Conservation (phyloP, 1,140 invertebrate genomes). For the Lepidostoma basale region DNA sequence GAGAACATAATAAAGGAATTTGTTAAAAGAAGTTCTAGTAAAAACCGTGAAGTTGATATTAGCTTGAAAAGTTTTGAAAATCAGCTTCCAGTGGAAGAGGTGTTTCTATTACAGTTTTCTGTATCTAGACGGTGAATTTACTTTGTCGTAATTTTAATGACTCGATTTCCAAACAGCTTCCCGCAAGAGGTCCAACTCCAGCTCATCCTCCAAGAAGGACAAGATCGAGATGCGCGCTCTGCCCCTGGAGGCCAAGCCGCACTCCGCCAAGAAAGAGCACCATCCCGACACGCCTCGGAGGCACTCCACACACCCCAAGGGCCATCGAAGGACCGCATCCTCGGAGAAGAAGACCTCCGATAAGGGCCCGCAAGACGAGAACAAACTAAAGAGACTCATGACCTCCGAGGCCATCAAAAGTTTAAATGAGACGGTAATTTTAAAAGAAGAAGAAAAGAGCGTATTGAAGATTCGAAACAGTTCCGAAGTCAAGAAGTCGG, state of each 20-base stretch:
- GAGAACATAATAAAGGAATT: no score
- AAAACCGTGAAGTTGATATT: no score
- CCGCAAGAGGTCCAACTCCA: conserved; percentile 30
- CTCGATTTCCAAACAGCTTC: conserved; percentile 47
- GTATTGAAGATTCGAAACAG: conserved; percentile 26
- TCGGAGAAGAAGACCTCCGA: conserved; percentile 10
- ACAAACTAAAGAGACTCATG: conserved; percentile 18
- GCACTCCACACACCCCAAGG: background rate
- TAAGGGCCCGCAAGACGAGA: conserved; percentile 16
- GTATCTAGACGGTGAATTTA: no score
- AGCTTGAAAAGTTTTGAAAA: no score
- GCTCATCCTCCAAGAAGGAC: conserved; percentile 48
- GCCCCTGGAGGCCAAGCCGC: conserved; percentile 39
- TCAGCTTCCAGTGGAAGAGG: no score
- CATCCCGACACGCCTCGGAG: background rate
- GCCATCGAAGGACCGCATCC: background rate
- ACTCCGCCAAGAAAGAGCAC: conserved; percentile 19
- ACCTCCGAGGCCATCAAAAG: conserved; percentile 12
- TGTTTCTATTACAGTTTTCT: no score
- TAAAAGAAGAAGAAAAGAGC: conserved; percentile 21
- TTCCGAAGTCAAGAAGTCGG: conserved; percentile 7
- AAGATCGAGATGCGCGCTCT: conserved; percentile 60
- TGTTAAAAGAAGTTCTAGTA: no score
- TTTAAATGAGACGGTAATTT: background rate
- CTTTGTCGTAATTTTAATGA: no score